Evolutionary conservation across 2,797 vertebrate genomes (phyloP), one percentile per base, ranked within the genome.

Genomic region (Myripristis jacobus): DNA sequence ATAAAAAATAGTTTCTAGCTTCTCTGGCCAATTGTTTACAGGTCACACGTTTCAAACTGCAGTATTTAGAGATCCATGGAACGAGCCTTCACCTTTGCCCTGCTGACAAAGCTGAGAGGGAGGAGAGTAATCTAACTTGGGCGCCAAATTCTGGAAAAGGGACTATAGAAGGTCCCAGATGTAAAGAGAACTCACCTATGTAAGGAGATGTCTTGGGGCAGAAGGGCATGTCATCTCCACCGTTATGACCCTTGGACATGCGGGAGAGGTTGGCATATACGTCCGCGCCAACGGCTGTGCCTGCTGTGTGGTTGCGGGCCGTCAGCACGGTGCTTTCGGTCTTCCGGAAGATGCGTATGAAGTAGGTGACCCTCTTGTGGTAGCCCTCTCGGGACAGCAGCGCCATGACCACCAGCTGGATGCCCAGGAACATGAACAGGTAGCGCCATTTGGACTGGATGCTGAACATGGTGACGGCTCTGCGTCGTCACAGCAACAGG

Each of bases 391-490:
- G 87, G 71, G 94, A 95, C 58, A 96, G 90, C 64, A 96, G 77
- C 0, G 93, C 93, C 93, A 95, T 92, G 55, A 95, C 91, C 10
- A 95, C 93, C 75, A 96, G 83, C 89, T 96, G 94, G 63, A 94
- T 91, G 22, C 94, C 94, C 77, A 95, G 83, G 78, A 96, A 91
- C 88, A 95, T 90, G 70, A 95, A 85, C 74, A 95, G 68, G 83
- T 93, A 93, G 46, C 93, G 93, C 91, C 90, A 94, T 84, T 93
- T 95, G 70, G 95, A 92, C 72, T 93, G 92, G 34, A 94, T 76
- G 2, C 64, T 80, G 50, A 85, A 10, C 92, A 94, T 93, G 87
- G 77, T 21, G 88, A 71, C 0, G 0, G 50, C 38, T 41, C 13
- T 9, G 10, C 0, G 50, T 57, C 6, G 67, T 63, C 73, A 64